Evolutionary conservation across 2,113 vertebrate species (phyloP).

Genomic region (Triplophysa rosa): DNA sequence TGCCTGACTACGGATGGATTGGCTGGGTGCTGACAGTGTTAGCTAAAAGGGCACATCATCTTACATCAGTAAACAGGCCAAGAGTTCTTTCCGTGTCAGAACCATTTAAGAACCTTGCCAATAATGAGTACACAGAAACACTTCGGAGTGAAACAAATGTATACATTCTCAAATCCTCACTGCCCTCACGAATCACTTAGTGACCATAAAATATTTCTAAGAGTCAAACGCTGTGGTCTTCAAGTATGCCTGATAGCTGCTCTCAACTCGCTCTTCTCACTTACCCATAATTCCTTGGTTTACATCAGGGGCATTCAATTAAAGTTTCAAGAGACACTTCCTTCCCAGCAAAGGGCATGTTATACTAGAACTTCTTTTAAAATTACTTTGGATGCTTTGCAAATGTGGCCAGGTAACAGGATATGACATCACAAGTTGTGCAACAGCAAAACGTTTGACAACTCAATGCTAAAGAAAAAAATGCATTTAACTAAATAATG

Average conservation of each 20-base stretch:
- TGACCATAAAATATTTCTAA: slow-evolving; percentile 25
- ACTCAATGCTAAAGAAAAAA: too few species aligned
- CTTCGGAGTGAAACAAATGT: slow-evolving; percentile 53
- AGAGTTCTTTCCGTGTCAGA: slow-evolving; percentile 63
- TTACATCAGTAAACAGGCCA: slow-evolving; percentile 53
- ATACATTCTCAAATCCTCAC: not conserved
- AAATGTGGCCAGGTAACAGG: too few species aligned
- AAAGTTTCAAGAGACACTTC: not conserved
- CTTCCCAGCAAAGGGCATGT: too few species aligned
- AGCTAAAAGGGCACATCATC: slow-evolving; percentile 62
- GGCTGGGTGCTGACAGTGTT: slow-evolving; percentile 62
- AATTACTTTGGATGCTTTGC: too few species aligned
- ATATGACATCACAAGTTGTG: too few species aligned
- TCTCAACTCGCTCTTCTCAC: not conserved
- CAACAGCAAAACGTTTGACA: too few species aligned
- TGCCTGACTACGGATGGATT: slow-evolving; percentile 59
- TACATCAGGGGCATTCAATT: not conserved
- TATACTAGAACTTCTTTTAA: too few species aligned
- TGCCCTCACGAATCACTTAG: slow-evolving; percentile 38
- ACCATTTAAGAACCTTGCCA: slow-evolving; percentile 59
- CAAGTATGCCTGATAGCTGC: not conserved
- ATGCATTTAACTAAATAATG: too few species aligned
- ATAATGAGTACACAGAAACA: slow-evolving; percentile 60
- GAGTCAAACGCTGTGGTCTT: slow-evolving; percentile 2
- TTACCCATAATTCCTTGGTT: not conserved